A percentile compares a stretch with the other conserved stretches of the same genome.
Evolutionary conservation across 2,113 vertebrate genomes (phyloP).

Genomic region (Ceyx melanurus): DNA sequence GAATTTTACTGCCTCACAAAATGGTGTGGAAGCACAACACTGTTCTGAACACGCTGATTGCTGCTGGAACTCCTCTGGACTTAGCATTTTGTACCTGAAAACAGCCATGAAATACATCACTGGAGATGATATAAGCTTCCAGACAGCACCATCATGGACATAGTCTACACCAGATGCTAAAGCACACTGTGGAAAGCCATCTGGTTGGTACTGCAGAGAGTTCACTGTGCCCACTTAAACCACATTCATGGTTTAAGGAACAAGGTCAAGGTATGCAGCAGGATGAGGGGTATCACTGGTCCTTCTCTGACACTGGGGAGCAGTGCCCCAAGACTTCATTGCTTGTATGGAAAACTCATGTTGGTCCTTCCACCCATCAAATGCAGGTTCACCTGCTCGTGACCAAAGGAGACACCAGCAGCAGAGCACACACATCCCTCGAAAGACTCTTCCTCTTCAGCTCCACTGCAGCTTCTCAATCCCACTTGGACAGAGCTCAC

Average conservation of each 20-base stretch:
- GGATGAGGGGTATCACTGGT: fast-evolving
- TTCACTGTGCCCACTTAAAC: not conserved
- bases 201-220: fast-evolving
- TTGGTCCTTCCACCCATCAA: not conserved
- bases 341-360: not conserved
- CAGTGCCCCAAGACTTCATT: not conserved
- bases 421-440: not conserved
- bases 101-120: not conserved
- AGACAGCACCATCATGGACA: not conserved
- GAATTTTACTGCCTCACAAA: not conserved
- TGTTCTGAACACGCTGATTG: fast-evolving
- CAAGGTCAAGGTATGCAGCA: fast-evolving
- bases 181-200: not conserved
- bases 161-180: not conserved
- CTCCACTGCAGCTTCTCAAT: not conserved
- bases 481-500: not conserved
- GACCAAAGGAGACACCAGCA: not conserved
- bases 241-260: fast-evolving
- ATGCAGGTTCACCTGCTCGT: fast-evolving
- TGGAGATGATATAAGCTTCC: not conserved
- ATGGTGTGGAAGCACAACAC: not conserved
- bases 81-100: not conserved
- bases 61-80: not conserved
- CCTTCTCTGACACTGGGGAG: not conserved
- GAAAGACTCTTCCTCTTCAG: not conserved